Base-by-base conservation (phyloP, 2,888 invertebrate genomes). In the Steinernema hermaphroditum region DNA sequence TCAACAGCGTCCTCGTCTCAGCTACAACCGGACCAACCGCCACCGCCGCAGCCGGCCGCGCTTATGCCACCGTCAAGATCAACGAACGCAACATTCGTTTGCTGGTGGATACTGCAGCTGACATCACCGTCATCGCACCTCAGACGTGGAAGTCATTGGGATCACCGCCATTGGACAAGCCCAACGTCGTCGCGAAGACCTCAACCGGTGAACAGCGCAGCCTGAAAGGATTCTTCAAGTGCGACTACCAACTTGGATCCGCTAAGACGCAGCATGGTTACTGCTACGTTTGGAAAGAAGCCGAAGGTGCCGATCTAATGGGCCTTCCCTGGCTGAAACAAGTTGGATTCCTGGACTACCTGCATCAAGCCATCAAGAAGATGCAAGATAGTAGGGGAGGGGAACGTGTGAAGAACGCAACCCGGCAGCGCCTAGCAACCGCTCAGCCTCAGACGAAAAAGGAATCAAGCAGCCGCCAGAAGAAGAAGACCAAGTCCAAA, bases 361-460 rank as follows among this genome's bases (percentile, higher is more conserved):
- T 37, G 12, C 37, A 37, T 12, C 12, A 41, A 16, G 79, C 80
- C n/a, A 80, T 80, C 24, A 1, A 16, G n/a, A 37, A 44, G 12
- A 76, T 77, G 78, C 72, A n/a, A n/a, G n/a, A n/a, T n/a, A n/a
- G n/a, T n/a, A n/a, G n/a, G n/a, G n/a, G n/a, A n/a, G n/a, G n/a
- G n/a, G n/a, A 76, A 14, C 32, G 14, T 2, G 79, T 79, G 6
- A 14, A 19, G 24, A 57, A 77, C 34, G 37, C 50, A 14, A 4
- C 43, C 8, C n/a, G 62, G 32, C 50, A 79, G 14, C 46, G 78
- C 0, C 62, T 73, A 19, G 78, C 4, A 76, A 73, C 22, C 71
- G 46, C 46, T 77, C 78, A 19, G 62, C 68, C 4, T n/a, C 22
- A 2, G 75, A 75, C 44, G 37, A n/a, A n/a, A n/a, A n/a, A n/a